Evolutionary conservation across 2,888 invertebrate species (phyloP).

Genomic region (Pollenia amentaria): DNA sequence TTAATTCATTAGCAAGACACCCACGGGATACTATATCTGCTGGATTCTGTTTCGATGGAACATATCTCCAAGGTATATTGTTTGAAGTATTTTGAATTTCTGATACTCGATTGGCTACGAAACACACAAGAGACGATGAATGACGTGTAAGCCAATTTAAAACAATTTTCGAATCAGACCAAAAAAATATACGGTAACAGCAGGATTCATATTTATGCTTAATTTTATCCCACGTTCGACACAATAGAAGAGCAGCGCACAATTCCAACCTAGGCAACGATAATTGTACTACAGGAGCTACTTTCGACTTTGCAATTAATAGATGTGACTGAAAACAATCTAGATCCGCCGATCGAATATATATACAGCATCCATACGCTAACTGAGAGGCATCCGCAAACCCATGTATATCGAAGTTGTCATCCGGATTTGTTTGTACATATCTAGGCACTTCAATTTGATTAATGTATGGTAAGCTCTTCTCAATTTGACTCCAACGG

Average conservation of each 20-base stretch:
- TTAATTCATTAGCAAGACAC: not conserved
- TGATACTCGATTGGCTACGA: constrained; percentile 9
- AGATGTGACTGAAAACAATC: too few species aligned
- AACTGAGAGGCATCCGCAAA: constrained; percentile 38
- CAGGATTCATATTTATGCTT: not conserved
- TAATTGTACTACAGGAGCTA: constrained; percentile 5
- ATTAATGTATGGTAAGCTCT: not conserved
- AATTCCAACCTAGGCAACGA: constrained; percentile 11
- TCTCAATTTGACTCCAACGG: constrained; percentile 22
- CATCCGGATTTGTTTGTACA: not conserved
- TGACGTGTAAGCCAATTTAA: constrained; percentile 30
- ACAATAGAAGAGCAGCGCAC: constrained; percentile 5
- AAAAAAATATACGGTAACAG: constrained; percentile 42
- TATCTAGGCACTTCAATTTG: constrained; percentile 18
- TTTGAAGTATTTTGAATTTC: constrained; percentile 15
- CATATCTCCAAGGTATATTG: not conserved
- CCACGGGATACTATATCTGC: not conserved
- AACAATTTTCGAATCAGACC: constrained; percentile 63
- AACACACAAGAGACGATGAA: constrained; percentile 4
- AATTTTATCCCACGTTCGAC: constrained; percentile 42
- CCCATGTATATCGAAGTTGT: constrained; percentile 30
- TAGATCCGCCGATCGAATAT: constrained; percentile 4
- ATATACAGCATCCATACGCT: constrained; percentile 37
- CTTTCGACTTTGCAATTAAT: constrained; percentile 16
- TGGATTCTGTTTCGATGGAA: not conserved